Evolutionary conservation across 92 coral and sea anemone genomes (phyloP).

Genomic region (Zoanthus gigantus): DNA sequence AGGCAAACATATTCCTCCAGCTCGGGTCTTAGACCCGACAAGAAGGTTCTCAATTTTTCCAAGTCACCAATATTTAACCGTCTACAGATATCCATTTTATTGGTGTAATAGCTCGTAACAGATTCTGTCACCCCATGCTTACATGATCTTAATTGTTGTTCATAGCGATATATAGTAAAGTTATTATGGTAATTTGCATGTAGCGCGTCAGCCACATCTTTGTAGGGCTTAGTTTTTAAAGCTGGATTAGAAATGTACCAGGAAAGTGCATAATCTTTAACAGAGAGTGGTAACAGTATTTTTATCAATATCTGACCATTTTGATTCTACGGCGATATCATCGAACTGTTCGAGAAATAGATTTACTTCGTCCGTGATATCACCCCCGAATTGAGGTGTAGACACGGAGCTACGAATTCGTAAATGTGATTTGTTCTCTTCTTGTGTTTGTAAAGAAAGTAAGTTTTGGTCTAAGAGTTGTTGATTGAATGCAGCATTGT

Average conservation of each 20-base stretch:
- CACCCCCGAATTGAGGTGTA: slow-evolving; percentile 24
- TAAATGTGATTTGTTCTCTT: slow-evolving; percentile 19
- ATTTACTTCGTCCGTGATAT: slow-evolving; percentile 22
- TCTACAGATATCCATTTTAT: background rate
- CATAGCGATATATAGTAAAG: slow-evolving; percentile 1
- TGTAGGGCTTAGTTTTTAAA: background rate
- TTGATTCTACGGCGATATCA: slow-evolving; percentile 1
- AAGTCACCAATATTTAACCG: background rate
- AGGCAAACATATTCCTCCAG: slow-evolving; percentile 9
- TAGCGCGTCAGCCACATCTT: slow-evolving; percentile 2
- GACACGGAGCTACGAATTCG: slow-evolving; percentile 23
- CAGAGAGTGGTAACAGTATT: slow-evolving; percentile 9
- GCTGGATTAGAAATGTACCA: slow-evolving; percentile 1
- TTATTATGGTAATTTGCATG: background rate
- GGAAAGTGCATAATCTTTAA: slow-evolving; percentile 7
- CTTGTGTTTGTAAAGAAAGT: slow-evolving; percentile 21
- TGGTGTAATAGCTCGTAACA: background rate
- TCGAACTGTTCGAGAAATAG: slow-evolving; percentile 13
- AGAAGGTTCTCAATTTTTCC: background rate
- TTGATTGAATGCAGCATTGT: slow-evolving; percentile 14
- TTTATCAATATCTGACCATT: slow-evolving; percentile 19
- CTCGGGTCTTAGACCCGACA: background rate
- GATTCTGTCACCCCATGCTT: background rate
- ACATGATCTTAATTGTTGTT: background rate
- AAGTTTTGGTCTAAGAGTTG: slow-evolving; percentile 14